These are phyloP conservation scores for Chionodraco myersi DNA, from an alignment of 2,113 vertebrate species.

Conservation along the genomic window DNA sequence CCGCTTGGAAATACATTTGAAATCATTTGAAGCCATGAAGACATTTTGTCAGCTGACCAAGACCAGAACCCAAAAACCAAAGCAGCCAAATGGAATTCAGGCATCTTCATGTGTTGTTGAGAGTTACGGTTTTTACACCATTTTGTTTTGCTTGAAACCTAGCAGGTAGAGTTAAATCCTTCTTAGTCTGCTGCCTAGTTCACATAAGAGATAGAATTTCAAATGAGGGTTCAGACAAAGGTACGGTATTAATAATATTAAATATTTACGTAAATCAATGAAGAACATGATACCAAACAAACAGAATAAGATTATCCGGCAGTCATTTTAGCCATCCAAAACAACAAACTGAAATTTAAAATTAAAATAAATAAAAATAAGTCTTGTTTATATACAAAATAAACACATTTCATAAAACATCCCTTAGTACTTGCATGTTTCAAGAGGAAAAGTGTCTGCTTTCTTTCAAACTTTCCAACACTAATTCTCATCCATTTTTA, in stretches of 20 bases:
- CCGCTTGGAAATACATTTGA: slow-evolving; percentile 51
- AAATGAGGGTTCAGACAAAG: background rate
- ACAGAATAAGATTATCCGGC: too few species aligned
- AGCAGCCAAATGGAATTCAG: background rate
- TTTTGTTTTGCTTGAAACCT: background rate
- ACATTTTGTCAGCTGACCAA: slow-evolving; percentile 18
- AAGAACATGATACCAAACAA: too few species aligned
- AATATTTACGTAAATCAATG: background rate
- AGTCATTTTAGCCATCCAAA: too few species aligned
- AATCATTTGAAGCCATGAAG: slow-evolving; percentile 50
- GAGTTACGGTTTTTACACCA: background rate
- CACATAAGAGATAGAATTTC: background rate
- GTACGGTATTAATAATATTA: background rate
- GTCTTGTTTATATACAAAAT: too few species aligned
- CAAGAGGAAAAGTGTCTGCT: too few species aligned
- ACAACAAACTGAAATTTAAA: too few species aligned
- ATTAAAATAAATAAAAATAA: too few species aligned
- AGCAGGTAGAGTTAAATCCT: background rate
- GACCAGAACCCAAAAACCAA: background rate
- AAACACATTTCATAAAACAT: too few species aligned
- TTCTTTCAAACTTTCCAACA: too few species aligned
- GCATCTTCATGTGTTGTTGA: background rate
- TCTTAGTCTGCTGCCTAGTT: background rate
- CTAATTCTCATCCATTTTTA: too few species aligned
- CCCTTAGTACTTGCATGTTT: too few species aligned